Percentiles rank a stretch among this genome's conserved stretches.
phyloP scores from a whole-genome alignment of 2,113 vertebrate species.

The Desmodus rotundus region DNA sequence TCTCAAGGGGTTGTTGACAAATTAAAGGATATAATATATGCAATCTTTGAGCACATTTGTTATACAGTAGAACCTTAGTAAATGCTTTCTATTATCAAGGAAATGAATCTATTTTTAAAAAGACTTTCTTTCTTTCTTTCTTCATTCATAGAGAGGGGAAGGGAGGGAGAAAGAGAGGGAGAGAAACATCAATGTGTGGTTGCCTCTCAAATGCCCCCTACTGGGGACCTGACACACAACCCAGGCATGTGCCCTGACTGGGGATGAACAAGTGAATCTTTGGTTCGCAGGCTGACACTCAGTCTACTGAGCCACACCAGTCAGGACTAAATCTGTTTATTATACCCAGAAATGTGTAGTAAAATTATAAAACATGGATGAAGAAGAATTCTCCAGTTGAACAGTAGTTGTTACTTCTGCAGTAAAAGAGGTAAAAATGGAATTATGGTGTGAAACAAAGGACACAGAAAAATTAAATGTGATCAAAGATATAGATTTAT shows the following conservation, averaged over 20 bases:
- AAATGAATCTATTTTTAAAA: neutral
- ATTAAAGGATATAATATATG: neutral
- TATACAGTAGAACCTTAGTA: neutral
- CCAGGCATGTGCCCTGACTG: too few species aligned
- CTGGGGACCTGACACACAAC: too few species aligned
- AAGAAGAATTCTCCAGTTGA: neutral
- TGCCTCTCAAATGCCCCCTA: too few species aligned
- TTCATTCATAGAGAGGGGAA: too few species aligned
- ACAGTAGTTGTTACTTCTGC: neutral
- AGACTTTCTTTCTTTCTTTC: too few species aligned
- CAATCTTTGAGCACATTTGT: neutral
- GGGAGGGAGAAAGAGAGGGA: too few species aligned
- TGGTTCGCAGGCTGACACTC: too few species aligned
- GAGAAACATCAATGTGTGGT: too few species aligned
- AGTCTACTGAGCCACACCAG: too few species aligned
- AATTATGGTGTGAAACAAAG: neutral
- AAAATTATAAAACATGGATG: neutral
- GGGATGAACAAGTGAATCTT: too few species aligned
- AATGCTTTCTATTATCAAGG: neutral
- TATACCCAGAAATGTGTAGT: neutral
- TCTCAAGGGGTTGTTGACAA: neutral
- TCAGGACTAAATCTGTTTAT: neutral
- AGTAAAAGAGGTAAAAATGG: neutral
- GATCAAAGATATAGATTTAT: neutral
- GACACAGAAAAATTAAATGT: neutral